These are phyloP conservation scores for Oscheius sp. DNA, from an alignment of 2,888 invertebrate species.

Conservation along the genomic window DNA sequence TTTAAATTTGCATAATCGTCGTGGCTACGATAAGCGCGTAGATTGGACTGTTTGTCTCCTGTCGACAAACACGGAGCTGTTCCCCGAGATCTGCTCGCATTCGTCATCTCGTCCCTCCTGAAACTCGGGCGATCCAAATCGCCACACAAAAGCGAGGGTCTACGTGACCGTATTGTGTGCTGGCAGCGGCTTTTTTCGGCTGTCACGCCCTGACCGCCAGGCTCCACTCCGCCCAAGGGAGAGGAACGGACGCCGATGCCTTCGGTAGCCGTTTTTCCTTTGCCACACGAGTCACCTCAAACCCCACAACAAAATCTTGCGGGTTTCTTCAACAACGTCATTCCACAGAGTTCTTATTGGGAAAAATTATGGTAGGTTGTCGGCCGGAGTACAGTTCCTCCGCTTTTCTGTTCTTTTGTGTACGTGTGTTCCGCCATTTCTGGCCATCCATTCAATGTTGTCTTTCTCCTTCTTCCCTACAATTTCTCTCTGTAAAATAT, in stretches of 20 bases:
- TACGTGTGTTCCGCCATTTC: not conserved
- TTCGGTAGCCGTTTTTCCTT: conserved; percentile 27
- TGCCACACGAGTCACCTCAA: conserved; percentile 20
- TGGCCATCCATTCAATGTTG: not conserved
- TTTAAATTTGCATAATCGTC: not conserved
- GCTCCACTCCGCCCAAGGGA: conserved; percentile 24
- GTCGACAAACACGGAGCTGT: not conserved
- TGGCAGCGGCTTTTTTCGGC: conserved; percentile 36
- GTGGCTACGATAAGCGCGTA: conserved; percentile 1
- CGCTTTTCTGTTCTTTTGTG: not conserved
- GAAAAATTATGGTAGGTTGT: conserved; percentile 34
- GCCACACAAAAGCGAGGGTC: conserved; percentile 29
- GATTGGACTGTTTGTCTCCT: not conserved
- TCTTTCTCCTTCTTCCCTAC: conserved; percentile 9
- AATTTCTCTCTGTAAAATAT: not conserved
- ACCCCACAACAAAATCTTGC: not conserved
- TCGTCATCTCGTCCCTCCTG: not conserved
- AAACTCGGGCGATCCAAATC: conserved; percentile 29
- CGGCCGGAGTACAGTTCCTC: not conserved
- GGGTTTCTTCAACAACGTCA: conserved; percentile 25
- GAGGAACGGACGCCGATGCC: conserved; percentile 13
- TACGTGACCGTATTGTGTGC: conserved; percentile 39
- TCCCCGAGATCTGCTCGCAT: not conserved
- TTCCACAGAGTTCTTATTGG: conserved; percentile 29
- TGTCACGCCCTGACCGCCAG: conserved; percentile 31